Conservation (phyloP, 2,797 vertebrate genomes). For the Oceanodroma leucorhoa region DNA sequence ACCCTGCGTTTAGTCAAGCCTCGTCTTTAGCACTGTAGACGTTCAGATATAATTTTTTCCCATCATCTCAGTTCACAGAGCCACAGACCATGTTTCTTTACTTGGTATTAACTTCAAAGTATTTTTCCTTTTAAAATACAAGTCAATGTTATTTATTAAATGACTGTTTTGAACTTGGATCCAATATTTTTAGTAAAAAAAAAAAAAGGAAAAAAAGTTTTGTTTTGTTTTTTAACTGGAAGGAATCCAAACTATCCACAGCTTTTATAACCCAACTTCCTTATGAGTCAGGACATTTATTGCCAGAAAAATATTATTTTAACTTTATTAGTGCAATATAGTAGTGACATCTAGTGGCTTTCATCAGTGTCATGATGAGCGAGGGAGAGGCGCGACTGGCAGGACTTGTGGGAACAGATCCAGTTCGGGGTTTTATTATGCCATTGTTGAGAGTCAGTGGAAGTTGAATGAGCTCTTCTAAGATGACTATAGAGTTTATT, state of each 20-base stretch:
- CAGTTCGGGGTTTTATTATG: not conserved
- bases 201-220: not conserved
- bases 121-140: constrained; percentile 47
- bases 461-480: not conserved
- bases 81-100: constrained; percentile 43
- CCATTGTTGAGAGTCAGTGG: not conserved
- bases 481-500: not conserved
- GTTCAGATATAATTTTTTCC: constrained; percentile 41
- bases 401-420: not conserved
- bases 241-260: constrained; percentile 50
- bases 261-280: constrained; percentile 62
- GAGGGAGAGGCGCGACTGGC: not conserved
- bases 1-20: not conserved
- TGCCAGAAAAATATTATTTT: constrained; percentile 70
- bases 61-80: constrained; percentile 34
- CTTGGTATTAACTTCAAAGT: constrained; percentile 59
- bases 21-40: not conserved
- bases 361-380: not conserved
- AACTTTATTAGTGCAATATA: constrained; percentile 29
- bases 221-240: constrained; percentile 61
- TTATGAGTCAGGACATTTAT: constrained; percentile 68
- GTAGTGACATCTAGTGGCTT: constrained; percentile 68
- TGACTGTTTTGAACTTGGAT: constrained; percentile 58
- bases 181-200: constrained; percentile 47
- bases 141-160: constrained; percentile 57